Conservation (phyloP, 1,140 invertebrate genomes). For the Temnothorax longispinosus region DNA sequence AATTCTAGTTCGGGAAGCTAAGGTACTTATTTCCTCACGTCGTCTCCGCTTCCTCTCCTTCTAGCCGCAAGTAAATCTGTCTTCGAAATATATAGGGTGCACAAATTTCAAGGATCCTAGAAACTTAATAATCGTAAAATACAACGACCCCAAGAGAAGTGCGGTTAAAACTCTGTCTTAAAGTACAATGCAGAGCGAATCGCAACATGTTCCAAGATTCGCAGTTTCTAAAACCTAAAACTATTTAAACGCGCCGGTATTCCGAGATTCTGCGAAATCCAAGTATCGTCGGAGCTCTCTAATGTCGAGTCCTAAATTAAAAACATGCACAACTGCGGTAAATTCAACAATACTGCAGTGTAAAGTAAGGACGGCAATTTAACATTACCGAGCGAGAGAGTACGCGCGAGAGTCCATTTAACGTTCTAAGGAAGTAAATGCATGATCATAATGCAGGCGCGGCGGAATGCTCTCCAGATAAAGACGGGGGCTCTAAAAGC, state of each 20-base stretch:
- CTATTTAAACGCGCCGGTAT: not conserved
- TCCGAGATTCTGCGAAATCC: not conserved
- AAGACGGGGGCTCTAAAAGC: not conserved
- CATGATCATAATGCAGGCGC: not conserved
- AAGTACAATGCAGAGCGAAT: not conserved
- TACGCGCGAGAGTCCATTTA: not conserved
- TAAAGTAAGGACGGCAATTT: not conserved
- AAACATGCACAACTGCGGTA: not conserved
- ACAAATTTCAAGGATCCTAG: conserved; percentile 21
- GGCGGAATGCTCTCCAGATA: not conserved
- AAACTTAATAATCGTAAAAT: conserved; percentile 29
- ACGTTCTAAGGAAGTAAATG: not conserved
- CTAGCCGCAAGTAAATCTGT: conserved; percentile 38
- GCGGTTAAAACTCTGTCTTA: not conserved
- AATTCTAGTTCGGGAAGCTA: conserved; percentile 34
- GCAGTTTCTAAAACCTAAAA: not conserved
- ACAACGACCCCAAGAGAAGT: not conserved
- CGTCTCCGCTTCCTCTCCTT: conserved; percentile 20
- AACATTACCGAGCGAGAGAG: not conserved
- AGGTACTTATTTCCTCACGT: conserved; percentile 51
- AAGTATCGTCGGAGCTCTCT: not conserved
- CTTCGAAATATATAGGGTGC: conserved; percentile 28
- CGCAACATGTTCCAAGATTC: not conserved
- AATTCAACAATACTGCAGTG: not conserved
- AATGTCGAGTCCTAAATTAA: not conserved